Conservation (phyloP, 1,140 invertebrate genomes). For the Daktulosphaira vitifoliae region DNA sequence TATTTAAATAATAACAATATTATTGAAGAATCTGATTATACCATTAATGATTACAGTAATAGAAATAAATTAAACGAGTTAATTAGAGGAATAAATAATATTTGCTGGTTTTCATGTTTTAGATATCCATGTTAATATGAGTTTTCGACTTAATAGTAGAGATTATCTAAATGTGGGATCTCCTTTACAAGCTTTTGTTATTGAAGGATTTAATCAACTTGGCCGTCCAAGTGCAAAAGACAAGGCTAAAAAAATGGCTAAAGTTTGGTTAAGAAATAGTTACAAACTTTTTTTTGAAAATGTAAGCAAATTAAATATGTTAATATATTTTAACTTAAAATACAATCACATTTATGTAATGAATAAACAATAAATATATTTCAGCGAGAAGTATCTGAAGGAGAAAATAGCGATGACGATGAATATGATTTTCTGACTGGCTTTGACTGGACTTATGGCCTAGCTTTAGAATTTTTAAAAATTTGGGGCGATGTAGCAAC, state of each 20-base stretch:
- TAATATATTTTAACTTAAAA: too few species aligned
- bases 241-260: constrained; percentile 48
- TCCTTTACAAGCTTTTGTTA: constrained; percentile 60
- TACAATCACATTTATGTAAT: too few species aligned
- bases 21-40: constrained; percentile 15
- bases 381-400: constrained; percentile 65
- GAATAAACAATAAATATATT: too few species aligned
- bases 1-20: constrained; percentile 26
- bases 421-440: constrained; percentile 83
- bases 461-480: constrained; percentile 65
- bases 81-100: too few species aligned
- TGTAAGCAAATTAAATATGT: too few species aligned
- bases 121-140: too few species aligned
- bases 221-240: constrained; percentile 44
- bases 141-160: constrained; percentile 71
- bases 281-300: constrained; percentile 48
- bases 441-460: constrained; percentile 92
- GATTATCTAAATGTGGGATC: constrained; percentile 83
- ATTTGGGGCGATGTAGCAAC: constrained; percentile 47
- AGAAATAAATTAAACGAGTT: too few species aligned
- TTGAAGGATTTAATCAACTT: constrained; percentile 49
- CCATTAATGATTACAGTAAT: constrained; percentile 22
- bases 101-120: too few species aligned
- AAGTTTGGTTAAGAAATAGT: constrained; percentile 52
- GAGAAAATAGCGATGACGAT: constrained; percentile 71